Evolutionary conservation across 2,888 invertebrate species (phyloP).

Genomic region (Apamea sordens): DNA sequence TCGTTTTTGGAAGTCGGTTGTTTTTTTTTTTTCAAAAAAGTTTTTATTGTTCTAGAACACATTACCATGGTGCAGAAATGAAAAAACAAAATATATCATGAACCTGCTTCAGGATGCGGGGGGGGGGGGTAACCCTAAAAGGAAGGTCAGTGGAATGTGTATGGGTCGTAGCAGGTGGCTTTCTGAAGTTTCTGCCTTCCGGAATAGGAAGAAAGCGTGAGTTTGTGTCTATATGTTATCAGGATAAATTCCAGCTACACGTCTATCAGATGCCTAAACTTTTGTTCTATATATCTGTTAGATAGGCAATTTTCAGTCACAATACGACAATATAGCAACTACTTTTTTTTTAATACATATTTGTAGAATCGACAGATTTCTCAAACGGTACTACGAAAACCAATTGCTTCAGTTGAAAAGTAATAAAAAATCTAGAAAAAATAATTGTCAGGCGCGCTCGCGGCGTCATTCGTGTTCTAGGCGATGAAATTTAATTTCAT

Average conservation of each 20-base stretch:
- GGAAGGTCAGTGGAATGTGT: too few relatives aligned
- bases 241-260: not conserved
- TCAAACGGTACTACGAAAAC: not conserved
- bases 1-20: too few relatives aligned
- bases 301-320: not conserved
- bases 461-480: not conserved
- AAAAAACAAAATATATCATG: not conserved
- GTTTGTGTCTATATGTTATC: too few relatives aligned
- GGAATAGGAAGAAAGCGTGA: too few relatives aligned
- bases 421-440: not conserved
- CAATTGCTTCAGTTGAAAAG: not conserved
- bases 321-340: not conserved
- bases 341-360: not conserved
- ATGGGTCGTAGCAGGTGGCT: too few relatives aligned
- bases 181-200: too few relatives aligned
- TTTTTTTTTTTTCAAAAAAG: too few relatives aligned
- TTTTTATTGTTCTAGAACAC: not conserved
- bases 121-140: too few relatives aligned
- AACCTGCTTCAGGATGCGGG: not conserved
- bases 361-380: not conserved
- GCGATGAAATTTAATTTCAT: conserved; percentile 18
- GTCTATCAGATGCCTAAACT: not conserved
- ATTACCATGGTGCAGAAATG: too few relatives aligned
- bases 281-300: not conserved
- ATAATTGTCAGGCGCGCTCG: not conserved